Evolutionary conservation across 2,888 invertebrate genomes (phyloP).

Genomic region (Alcis repandata): DNA sequence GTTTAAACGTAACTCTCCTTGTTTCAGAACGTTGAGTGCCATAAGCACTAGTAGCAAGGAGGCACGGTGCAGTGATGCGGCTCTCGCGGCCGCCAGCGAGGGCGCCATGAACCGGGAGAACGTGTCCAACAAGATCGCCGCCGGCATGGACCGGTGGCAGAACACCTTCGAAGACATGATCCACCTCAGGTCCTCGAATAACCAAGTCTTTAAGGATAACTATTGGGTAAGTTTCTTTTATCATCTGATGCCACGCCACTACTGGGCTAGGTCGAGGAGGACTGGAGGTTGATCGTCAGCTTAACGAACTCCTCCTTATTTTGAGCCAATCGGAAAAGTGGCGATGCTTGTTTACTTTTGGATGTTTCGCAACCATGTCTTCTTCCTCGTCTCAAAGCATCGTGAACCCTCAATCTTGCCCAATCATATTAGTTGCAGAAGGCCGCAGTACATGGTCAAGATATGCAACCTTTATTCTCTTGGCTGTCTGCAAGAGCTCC

Average conservation of each 20-base stretch:
- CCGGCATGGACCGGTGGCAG: slow-evolving; percentile 85
- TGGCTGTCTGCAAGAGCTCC: too few species aligned
- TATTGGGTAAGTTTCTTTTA: slow-evolving; percentile 81
- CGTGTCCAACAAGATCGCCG: slow-evolving; percentile 78
- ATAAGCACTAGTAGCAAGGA: slow-evolving; percentile 57
- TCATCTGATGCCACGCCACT: neutral
- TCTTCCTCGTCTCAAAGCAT: too few species aligned
- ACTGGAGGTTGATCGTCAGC: too few species aligned
- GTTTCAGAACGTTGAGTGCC: slow-evolving; percentile 70
- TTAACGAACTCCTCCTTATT: too few species aligned
- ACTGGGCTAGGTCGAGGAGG: too few species aligned
- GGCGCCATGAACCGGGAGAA: slow-evolving; percentile 77
- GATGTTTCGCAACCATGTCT: too few species aligned
- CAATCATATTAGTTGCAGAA: too few species aligned
- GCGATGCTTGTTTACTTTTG: too few species aligned
- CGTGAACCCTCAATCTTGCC: too few species aligned
- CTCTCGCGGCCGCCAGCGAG: slow-evolving; percentile 55
- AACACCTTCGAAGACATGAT: slow-evolving; percentile 83
- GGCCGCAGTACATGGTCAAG: too few species aligned
- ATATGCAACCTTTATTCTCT: too few species aligned
- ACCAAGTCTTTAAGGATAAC: slow-evolving; percentile 87
- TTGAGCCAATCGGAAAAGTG: too few species aligned
- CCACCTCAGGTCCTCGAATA: slow-evolving; percentile 76
- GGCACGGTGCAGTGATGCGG: slow-evolving; percentile 60
- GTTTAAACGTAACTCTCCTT: neutral